Evolutionary conservation across 2,113 vertebrate genomes (phyloP).

Genomic region (Labrus mixtus): DNA sequence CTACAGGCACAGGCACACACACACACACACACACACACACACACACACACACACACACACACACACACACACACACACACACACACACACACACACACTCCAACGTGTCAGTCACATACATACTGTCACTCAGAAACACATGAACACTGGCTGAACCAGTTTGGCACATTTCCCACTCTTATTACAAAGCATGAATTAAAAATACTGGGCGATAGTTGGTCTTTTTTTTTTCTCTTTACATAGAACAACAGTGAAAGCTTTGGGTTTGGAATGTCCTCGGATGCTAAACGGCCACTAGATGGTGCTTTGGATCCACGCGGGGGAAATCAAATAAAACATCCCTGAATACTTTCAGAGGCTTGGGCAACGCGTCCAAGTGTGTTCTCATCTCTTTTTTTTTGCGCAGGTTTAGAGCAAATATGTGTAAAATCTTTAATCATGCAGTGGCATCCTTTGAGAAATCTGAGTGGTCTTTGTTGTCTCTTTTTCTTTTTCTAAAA

Average conservation of each 20-base stretch:
- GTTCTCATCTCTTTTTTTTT: constrained; percentile 12
- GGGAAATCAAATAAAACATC: neutral
- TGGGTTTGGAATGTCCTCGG: constrained; percentile 18
- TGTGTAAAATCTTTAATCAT: constrained; percentile 27
- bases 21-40: constrained; percentile 60
- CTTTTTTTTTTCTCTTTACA: neutral
- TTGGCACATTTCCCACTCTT: constrained; percentile 58
- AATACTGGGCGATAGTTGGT: constrained; percentile 59
- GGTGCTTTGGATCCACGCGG: constrained; percentile 64
- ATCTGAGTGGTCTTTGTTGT: constrained; percentile 17
- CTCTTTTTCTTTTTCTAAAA: too few relatives aligned
- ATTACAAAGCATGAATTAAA: constrained; percentile 55
- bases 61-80: constrained; percentile 46
- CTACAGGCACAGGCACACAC: constrained; percentile 73
- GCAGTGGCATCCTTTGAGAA: constrained; percentile 35
- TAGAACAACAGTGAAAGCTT: constrained; percentile 19
- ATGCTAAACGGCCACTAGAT: constrained; percentile 57
- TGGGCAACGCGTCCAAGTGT: neutral
- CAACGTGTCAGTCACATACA: constrained; percentile 69
- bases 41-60: constrained; percentile 73
- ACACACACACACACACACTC: constrained; percentile 24
- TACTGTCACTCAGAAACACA: constrained; percentile 52
- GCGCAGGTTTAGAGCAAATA: constrained; percentile 32
- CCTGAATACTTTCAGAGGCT: constrained; percentile 24
- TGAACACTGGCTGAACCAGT: constrained; percentile 52